Evolutionary conservation across 2,888 invertebrate species (phyloP).

Genomic region (Eupithecia exiguata): DNA sequence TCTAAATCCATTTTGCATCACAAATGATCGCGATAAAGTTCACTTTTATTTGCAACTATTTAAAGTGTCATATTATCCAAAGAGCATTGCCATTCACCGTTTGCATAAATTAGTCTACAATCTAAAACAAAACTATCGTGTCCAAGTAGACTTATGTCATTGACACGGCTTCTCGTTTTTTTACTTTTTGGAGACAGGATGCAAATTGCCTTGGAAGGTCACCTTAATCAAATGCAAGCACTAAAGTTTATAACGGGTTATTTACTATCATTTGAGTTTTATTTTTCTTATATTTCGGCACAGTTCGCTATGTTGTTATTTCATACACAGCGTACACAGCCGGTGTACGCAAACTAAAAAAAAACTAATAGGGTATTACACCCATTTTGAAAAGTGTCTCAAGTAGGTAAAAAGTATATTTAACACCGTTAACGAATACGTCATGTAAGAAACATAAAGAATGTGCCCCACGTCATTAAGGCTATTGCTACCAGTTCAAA

Average conservation of each 20-base stretch:
- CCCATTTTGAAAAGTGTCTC: no score
- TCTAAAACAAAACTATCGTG: slow-evolving; percentile 31
- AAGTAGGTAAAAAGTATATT: no score
- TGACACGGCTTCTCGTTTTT: slow-evolving; percentile 33
- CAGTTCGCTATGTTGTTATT: no score
- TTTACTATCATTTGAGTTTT: no score
- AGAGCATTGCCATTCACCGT: slow-evolving; percentile 26
- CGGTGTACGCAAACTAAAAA: no score
- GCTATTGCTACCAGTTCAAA: slow-evolving; percentile 30
- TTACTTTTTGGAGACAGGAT: neutral
- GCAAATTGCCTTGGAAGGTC: neutral
- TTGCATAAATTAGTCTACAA: slow-evolving; percentile 42
- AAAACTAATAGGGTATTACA: no score
- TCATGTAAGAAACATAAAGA: neutral
- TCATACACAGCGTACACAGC: no score
- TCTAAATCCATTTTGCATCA: neutral
- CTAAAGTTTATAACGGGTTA: no score
- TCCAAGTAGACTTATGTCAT: slow-evolving; percentile 23
- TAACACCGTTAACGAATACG: neutral
- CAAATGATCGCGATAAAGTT: neutral
- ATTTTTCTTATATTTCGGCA: no score
- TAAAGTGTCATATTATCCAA: neutral
- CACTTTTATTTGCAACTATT: neutral
- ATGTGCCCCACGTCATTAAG: neutral
- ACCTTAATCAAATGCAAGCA: neutral